These are phyloP conservation scores for Euplexia lucipara DNA, from an alignment of 2,888 invertebrate species.

Conservation along the genomic window DNA sequence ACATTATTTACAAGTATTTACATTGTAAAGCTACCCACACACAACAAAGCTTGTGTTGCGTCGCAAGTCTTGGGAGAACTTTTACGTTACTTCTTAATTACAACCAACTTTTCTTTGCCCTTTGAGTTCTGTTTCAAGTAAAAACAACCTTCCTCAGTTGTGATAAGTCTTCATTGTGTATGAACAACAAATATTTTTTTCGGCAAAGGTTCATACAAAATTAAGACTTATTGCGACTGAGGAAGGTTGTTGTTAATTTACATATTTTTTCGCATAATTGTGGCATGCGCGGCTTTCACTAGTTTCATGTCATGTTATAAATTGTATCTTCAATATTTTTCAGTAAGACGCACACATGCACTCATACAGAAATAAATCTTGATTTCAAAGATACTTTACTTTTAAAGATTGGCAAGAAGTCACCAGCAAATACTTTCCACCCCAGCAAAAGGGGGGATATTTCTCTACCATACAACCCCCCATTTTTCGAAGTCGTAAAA, in stretches of 20 bases:
- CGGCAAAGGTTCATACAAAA: too few species aligned
- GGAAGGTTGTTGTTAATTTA: too few species aligned
- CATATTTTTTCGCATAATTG: too few species aligned
- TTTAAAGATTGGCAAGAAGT: slow-evolving; percentile 28
- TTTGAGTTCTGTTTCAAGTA: not conserved
- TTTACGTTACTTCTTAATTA: slow-evolving; percentile 10
- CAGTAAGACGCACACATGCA: not conserved
- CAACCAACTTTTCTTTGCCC: not conserved
- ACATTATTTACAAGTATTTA: slow-evolving; percentile 83
- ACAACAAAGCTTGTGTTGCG: slow-evolving; percentile 71
- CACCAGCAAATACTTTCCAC: slow-evolving; percentile 5
- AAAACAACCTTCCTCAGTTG: too few species aligned
- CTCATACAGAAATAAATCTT: not conserved
- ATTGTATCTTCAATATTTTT: too few species aligned
- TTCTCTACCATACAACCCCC: not conserved
- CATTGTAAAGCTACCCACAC: slow-evolving; percentile 72
- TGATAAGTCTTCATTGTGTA: too few species aligned
- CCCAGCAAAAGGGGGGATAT: not conserved
- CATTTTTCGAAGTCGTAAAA: slow-evolving; percentile 16
- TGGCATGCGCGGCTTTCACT: too few species aligned
- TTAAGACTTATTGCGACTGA: too few species aligned
- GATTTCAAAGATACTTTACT: not conserved
- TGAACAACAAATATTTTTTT: too few species aligned
- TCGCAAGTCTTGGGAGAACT: slow-evolving; percentile 33
- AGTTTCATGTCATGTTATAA: not conserved